These are phyloP conservation scores for Melieria picta DNA, from an alignment of 2,888 invertebrate genomes.

Conservation along the genomic window DNA sequence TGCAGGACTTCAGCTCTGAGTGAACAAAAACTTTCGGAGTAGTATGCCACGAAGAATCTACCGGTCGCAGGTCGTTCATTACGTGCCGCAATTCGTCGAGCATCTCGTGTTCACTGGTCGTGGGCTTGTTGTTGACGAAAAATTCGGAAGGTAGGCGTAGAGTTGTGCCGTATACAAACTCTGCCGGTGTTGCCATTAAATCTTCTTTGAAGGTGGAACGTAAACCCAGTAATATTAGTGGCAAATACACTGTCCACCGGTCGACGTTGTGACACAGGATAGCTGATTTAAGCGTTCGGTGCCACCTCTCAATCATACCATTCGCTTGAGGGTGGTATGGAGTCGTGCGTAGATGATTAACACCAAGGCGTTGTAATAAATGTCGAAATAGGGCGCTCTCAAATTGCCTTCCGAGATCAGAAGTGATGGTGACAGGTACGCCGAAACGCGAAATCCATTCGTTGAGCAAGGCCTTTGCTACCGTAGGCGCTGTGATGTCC, in stretches of 20 bases:
- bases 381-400: constrained; percentile 21
- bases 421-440: not conserved
- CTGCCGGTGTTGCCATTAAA: constrained; percentile 44
- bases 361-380: constrained; percentile 15
- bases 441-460: constrained; percentile 55
- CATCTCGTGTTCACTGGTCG: not conserved
- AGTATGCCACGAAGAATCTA: too few species aligned
- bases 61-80: too few species aligned
- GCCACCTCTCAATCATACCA: constrained; percentile 19
- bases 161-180: constrained; percentile 19
- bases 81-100: not conserved
- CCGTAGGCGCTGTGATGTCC: constrained; percentile 41
- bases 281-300: too few species aligned
- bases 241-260: constrained; percentile 42
- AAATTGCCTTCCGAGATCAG: constrained; percentile 17
- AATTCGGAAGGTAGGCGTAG: constrained; percentile 18
- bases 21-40: too few species aligned
- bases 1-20: too few species aligned
- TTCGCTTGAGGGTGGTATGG: constrained; percentile 34
- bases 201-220: constrained; percentile 51
- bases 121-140: not conserved
- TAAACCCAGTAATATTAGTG: constrained; percentile 55
- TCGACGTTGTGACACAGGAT: too few species aligned
- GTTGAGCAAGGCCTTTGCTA: constrained; percentile 41
- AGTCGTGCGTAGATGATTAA: constrained; percentile 9